These are phyloP conservation scores for Aspidiotus destructor DNA, from an alignment of 2,888 invertebrate genomes.

Conservation along the genomic window DNA sequence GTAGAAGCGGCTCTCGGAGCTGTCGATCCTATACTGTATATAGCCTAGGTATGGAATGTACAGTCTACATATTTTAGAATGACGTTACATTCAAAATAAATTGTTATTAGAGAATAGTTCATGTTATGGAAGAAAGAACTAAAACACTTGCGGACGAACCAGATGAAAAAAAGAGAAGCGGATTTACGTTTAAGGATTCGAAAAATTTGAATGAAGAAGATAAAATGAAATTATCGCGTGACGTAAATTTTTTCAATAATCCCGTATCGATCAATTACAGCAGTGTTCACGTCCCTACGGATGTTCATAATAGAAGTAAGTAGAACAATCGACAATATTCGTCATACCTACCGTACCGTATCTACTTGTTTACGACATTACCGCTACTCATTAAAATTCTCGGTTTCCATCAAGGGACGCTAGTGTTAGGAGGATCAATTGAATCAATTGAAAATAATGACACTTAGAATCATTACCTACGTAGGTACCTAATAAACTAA, in stretches of 20 bases:
- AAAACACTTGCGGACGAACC: conserved; percentile 44
- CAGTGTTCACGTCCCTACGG: conserved; percentile 88
- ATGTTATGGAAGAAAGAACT: conserved; percentile 75
- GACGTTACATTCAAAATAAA: not conserved
- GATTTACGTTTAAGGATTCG: conserved; percentile 50
- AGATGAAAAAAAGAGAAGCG: conserved; percentile 40
- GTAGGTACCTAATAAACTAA: too few species aligned
- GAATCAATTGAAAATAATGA: too few species aligned
- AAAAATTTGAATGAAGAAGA: conserved; percentile 57
- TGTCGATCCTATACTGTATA: too few species aligned
- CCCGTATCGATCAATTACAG: conserved; percentile 69
- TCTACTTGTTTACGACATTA: too few species aligned
- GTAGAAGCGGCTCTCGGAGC: too few species aligned
- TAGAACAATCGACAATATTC: conserved; percentile 28
- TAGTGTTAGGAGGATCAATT: conserved; percentile 16
- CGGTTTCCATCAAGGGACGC: conserved; percentile 8
- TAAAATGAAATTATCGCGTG: conserved; percentile 38
- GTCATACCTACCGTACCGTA: not conserved
- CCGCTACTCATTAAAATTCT: conserved; percentile 12
- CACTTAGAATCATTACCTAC: too few species aligned
- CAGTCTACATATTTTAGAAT: not conserved
- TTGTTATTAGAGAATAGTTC: conserved; percentile 63
- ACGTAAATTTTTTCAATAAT: conserved; percentile 67
- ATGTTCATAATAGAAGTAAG: conserved; percentile 74
- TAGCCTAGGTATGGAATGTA: not conserved